A percentile compares a stretch with the other conserved stretches of the same genome.
Evolutionary conservation across 2,888 invertebrate species (phyloP).

Genomic region (Scrobipalpa atriplicella): DNA sequence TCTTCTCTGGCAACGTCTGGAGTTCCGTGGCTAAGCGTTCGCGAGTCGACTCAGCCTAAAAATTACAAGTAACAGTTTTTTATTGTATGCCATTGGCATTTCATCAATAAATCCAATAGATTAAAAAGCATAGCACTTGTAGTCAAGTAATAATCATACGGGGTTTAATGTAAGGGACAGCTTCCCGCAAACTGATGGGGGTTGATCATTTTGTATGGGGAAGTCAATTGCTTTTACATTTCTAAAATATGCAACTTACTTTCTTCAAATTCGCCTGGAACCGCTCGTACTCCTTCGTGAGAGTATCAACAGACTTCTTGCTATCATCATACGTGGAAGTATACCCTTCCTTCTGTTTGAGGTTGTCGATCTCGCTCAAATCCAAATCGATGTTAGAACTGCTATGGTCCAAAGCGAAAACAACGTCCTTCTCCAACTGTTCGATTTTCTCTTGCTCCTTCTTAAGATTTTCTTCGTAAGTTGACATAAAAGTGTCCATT

Average conservation of each 20-base stretch:
- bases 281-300: constrained; percentile 80
- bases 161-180: no score
- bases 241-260: constrained; percentile 52
- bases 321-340: constrained; percentile 72
- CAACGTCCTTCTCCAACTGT: constrained; percentile 84
- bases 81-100: no score
- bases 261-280: constrained; percentile 84
- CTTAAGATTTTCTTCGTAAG: constrained; percentile 84
- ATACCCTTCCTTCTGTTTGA: constrained; percentile 76
- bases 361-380: constrained; percentile 79
- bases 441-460: constrained; percentile 85
- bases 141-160: no score
- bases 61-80: neutral
- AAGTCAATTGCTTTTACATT: neutral
- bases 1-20: constrained; percentile 86
- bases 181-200: no score
- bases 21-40: constrained; percentile 81
- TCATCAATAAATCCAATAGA: no score
- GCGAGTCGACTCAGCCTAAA: constrained; percentile 73
- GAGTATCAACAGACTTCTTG: constrained; percentile 72
- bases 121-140: no score
- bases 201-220: neutral
- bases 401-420: constrained; percentile 85
- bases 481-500: constrained; percentile 89
- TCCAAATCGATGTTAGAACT: constrained; percentile 85